Percentiles rank a stretch among this genome's conserved stretches.
Conservation (phyloP, 2,888 invertebrate genomes). For the Autographa gamma region DNA sequence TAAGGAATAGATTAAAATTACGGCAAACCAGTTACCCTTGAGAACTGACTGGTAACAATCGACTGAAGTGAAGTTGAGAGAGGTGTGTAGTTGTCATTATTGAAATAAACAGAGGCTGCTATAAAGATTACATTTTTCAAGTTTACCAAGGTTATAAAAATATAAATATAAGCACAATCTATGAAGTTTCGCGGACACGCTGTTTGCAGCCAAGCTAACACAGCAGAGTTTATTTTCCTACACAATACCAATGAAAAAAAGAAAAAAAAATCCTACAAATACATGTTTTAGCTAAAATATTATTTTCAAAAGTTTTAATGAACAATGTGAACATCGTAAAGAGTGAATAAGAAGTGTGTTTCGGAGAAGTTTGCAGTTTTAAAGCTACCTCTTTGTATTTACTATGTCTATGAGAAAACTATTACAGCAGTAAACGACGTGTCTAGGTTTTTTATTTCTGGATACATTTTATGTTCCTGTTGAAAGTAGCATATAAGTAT, state of each 20-base stretch:
- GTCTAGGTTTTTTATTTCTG: background rate
- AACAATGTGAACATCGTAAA: too few species aligned
- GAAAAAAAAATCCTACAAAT: too few species aligned
- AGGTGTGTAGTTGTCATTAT: conserved; percentile 13
- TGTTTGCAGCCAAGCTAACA: background rate
- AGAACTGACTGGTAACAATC: conserved; percentile 28
- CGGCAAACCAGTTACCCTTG: conserved; percentile 49
- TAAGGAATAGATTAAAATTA: conserved; percentile 49
- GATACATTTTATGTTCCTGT: background rate
- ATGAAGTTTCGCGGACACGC: background rate
- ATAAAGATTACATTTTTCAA: background rate
- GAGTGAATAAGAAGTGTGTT: too few species aligned
- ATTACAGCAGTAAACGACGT: background rate
- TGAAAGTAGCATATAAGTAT: background rate
- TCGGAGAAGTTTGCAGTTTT: too few species aligned
- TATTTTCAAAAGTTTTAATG: too few species aligned
- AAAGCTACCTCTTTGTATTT: too few species aligned
- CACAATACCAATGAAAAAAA: too few species aligned
- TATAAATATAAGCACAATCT: background rate
- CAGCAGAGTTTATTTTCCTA: background rate
- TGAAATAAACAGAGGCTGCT: background rate
- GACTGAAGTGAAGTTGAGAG: conserved; percentile 17
- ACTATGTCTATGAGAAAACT: too few species aligned
- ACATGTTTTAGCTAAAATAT: background rate
- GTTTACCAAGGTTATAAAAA: background rate